Conservation (phyloP, 37 sponge, comb jelly and placozoan genomes). For the Halichondria panicea region DNA sequence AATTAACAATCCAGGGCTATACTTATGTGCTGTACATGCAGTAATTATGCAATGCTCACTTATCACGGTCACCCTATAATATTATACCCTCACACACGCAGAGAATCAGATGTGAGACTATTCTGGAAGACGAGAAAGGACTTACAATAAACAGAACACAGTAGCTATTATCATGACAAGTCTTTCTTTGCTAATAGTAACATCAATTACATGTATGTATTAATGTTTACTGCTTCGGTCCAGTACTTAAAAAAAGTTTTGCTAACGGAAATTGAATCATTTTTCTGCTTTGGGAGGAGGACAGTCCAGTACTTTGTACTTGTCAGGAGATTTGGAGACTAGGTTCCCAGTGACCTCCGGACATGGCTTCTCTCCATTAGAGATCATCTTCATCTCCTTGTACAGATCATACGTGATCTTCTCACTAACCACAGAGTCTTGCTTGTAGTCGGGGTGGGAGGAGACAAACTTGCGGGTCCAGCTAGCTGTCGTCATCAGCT, state of each 20-base stretch:
- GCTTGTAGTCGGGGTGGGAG: slow-evolving; percentile 85
- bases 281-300: not conserved
- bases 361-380: slow-evolving; percentile 37
- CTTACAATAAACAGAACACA: slow-evolving; percentile 23
- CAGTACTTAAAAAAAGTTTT: slow-evolving; percentile 4
- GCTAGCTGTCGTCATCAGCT: slow-evolving; percentile 85
- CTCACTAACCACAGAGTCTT: slow-evolving; percentile 93
- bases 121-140: slow-evolving; percentile 48
- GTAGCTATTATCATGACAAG: not conserved
- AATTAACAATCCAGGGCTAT: no score
- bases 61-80: no score
- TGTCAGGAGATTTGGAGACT: slow-evolving; percentile 37
- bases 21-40: no score
- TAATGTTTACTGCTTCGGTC: not conserved
- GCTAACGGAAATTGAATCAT: not conserved
- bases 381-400: slow-evolving; percentile 22
- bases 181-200: not conserved
- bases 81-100: no score
- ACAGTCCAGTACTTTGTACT: slow-evolving; percentile 32
- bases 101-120: slow-evolving; percentile 26
- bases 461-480: slow-evolving; percentile 86
- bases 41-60: no score
- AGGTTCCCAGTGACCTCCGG: slow-evolving; percentile 67
- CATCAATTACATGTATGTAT: not conserved
- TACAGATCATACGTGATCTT: slow-evolving; percentile 78